Evolutionary conservation across 2,113 vertebrate genomes (phyloP), one percentile per base, ranked within the genome.

Genomic region (Hippocampus mohnikei): DNA sequence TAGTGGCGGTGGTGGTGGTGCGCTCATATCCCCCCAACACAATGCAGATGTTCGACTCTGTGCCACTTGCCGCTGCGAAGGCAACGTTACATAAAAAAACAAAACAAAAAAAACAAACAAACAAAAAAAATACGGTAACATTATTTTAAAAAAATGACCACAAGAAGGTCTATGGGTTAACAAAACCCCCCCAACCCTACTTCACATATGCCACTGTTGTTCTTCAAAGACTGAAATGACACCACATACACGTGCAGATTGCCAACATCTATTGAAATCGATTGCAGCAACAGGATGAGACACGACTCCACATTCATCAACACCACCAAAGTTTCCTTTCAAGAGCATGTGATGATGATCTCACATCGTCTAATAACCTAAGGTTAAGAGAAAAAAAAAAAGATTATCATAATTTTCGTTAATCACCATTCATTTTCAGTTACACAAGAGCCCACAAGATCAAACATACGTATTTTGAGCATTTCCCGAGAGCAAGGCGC

Each of bases 371-470:
- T 84, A 87, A 87, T 76, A 85, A 87, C 78, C 82, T 85, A 83
- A 85, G 81, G 84, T 84, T 82, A 71, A 83, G 75, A 85, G 85
- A 76, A 74, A 77, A 83, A 82, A 73, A 81, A 85, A 77, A 81
- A 70, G 81, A 82, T 86, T 78, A 82, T 88, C 78, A 81, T 90
- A 71, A 87, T 90, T 89, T 88, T 81, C 86, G 79, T 88, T 90
- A 91, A 89, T 88, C 85, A 85, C 78, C 74, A 73, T 85, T 92
- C 79, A 88, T 89, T 90, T 88, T 81, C 78, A 85, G 84, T 88
- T 89, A 89, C 89, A 85, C 87, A 90, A 88, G 73, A 88, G 58
- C 71, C 84, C 85, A 78, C 85, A 77, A 86, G 84, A 90, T 91
- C 88, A 89, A 90, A 89, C 88, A 78, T 75, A 85, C 84, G 75